A percentile compares a stretch with the other conserved stretches of the same genome.
These are phyloP conservation scores for Keiferia lycopersicella DNA, from an alignment of 2,888 invertebrate species.

Conservation along the genomic window DNA sequence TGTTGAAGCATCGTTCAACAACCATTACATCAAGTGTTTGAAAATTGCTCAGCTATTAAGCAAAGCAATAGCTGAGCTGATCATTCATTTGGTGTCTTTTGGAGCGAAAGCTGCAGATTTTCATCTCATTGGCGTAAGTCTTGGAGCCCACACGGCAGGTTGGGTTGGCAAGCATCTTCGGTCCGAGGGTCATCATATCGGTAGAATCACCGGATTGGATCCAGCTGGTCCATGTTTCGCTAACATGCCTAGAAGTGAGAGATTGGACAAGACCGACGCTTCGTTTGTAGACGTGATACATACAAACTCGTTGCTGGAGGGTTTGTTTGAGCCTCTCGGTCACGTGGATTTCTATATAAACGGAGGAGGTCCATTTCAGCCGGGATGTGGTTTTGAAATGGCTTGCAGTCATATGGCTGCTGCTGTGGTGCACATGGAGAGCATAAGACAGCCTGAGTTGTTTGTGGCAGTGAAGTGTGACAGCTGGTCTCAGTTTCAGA, in stretches of 20 bases:
- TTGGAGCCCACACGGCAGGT: neutral
- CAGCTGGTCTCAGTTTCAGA: neutral
- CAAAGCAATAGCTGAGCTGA: constrained; percentile 5
- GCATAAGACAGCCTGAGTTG: neutral
- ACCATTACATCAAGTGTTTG: neutral
- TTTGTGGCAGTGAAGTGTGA: neutral
- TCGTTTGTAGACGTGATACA: constrained; percentile 37
- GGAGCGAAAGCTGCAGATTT: constrained; percentile 5
- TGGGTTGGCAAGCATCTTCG: constrained; percentile 5
- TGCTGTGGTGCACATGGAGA: neutral
- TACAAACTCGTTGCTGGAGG: constrained; percentile 38
- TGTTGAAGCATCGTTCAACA: neutral
- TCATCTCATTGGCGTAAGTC: constrained; percentile 10
- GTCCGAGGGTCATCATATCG: constrained; percentile 33
- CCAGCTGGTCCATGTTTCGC: constrained; percentile 43
- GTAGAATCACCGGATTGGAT: constrained; percentile 37
- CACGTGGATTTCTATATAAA: no score
- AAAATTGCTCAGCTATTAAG: neutral
- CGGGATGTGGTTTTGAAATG: neutral
- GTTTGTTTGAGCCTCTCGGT: constrained; percentile 39
- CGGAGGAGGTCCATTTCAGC: no score
- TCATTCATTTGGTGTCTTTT: neutral
- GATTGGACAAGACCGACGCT: constrained; percentile 39
- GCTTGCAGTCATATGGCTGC: neutral
- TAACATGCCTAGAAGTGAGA: constrained; percentile 33